Evolutionary conservation across 2,113 vertebrate genomes (phyloP).

Genomic region (Phainopepla nitens): DNA sequence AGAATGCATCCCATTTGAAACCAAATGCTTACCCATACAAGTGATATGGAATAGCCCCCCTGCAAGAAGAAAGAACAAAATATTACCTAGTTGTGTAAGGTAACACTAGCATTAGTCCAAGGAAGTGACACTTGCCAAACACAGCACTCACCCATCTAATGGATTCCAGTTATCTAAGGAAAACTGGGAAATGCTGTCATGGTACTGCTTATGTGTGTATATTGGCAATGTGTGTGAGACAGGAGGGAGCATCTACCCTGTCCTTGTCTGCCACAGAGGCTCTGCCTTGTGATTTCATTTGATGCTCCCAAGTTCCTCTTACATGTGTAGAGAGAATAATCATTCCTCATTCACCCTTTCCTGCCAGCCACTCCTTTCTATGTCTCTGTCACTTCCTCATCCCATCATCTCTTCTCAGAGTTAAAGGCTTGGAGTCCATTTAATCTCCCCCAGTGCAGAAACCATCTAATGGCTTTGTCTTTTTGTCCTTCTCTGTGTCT

Average conservation of each 20-base stretch:
- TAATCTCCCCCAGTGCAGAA: not conserved
- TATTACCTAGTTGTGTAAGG: not conserved
- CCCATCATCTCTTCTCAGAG: not conserved
- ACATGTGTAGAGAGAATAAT: not conserved
- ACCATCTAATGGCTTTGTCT: not conserved
- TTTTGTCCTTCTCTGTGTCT: not conserved
- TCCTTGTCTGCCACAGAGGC: not conserved
- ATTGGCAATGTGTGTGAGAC: not conserved
- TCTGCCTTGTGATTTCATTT: not conserved
- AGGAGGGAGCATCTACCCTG: not conserved
- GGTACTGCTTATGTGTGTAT: not conserved
- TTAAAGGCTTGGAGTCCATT: not conserved
- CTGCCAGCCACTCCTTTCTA: not conserved
- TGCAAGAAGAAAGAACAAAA: not conserved
- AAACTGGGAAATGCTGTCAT: not conserved
- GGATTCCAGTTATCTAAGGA: not conserved
- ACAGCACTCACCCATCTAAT: not conserved
- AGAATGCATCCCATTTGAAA: not conserved
- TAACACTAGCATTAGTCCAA: not conserved
- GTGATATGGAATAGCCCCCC: not conserved
- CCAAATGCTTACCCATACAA: not conserved
- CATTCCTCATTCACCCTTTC: not conserved
- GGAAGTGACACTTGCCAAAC: not conserved
- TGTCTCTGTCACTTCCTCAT: not conserved
- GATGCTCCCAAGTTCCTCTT: not conserved